These are phyloP conservation scores for Horisme vitalbata DNA, from an alignment of 2,888 invertebrate species.

Conservation along the genomic window DNA sequence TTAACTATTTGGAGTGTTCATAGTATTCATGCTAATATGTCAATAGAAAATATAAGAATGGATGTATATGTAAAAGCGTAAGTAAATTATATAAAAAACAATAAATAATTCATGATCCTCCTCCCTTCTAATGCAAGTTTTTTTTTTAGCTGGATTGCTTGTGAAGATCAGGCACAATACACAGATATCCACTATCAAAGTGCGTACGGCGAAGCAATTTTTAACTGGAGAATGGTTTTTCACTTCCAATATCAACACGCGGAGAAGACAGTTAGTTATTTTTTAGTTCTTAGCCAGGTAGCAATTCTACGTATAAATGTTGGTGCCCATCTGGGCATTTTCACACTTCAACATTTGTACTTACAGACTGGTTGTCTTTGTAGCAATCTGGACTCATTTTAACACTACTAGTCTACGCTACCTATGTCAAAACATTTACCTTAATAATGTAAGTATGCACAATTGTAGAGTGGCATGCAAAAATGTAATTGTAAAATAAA, in stretches of 20 bases:
- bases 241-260: slow-evolving; percentile 88
- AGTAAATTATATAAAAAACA: slow-evolving; percentile 36
- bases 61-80: slow-evolving; percentile 91
- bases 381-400: no score
- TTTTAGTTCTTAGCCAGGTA: no score
- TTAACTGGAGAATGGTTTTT: slow-evolving; percentile 96
- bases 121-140: background rate
- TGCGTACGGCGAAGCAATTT: slow-evolving; percentile 89
- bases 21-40: slow-evolving; percentile 83
- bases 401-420: no score
- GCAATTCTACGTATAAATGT: no score
- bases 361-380: no score
- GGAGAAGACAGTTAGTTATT: slow-evolving; percentile 84
- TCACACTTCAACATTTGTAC: no score
- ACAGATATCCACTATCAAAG: slow-evolving; percentile 94
- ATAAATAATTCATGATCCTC: background rate
- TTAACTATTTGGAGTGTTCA: slow-evolving; percentile 86
- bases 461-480: no score
- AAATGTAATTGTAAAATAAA: no score
- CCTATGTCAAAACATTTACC: no score
- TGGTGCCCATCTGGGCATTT: no score
- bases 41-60: slow-evolving; percentile 87
- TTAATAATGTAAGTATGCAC: no score
- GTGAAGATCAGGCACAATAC: slow-evolving; percentile 86
- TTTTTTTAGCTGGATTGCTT: slow-evolving; percentile 85